These are phyloP conservation scores for Nomada hirtipes DNA, from an alignment of 2,888 invertebrate species.

Conservation along the genomic window DNA sequence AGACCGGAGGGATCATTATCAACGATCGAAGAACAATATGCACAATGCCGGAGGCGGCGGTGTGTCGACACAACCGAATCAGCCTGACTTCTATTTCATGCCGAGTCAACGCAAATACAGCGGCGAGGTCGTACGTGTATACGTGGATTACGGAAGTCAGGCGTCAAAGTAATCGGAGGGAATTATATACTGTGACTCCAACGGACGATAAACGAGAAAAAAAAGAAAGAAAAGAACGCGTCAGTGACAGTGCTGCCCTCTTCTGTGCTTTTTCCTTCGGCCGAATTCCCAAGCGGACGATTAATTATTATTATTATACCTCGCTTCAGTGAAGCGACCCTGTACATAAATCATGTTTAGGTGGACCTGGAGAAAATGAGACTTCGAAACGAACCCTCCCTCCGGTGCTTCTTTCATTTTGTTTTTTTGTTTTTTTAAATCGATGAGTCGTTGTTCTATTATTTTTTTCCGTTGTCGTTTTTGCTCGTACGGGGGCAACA, in stretches of 20 bases:
- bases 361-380: conserved; percentile 51
- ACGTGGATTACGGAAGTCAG: conserved; percentile 92
- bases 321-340: conserved; percentile 69
- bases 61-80: conserved; percentile 83
- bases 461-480: background rate
- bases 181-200: background rate
- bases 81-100: conserved; percentile 97
- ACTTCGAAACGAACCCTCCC: conserved; percentile 48
- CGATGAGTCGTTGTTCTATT: conserved; percentile 18
- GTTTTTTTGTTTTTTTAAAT: background rate
- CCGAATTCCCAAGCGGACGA: conserved; percentile 46
- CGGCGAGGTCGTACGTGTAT: conserved; percentile 94
- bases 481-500: conserved; percentile 33
- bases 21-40: conserved; percentile 72
- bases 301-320: conserved; percentile 27
- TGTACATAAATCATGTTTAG: conserved; percentile 65
- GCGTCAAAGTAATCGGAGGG: conserved; percentile 85
- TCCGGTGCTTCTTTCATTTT: conserved; percentile 51
- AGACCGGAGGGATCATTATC: conserved; percentile 84
- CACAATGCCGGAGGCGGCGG: conserved; percentile 67
- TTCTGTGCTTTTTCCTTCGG: conserved; percentile 23
- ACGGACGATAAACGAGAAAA: background rate
- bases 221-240: background rate
- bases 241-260: conserved; percentile 31
- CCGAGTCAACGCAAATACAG: conserved; percentile 97